Evolutionary conservation across 2,113 vertebrate genomes (phyloP), one percentile per base, ranked within the genome.

Genomic region (Toxotes jaculatrix): DNA sequence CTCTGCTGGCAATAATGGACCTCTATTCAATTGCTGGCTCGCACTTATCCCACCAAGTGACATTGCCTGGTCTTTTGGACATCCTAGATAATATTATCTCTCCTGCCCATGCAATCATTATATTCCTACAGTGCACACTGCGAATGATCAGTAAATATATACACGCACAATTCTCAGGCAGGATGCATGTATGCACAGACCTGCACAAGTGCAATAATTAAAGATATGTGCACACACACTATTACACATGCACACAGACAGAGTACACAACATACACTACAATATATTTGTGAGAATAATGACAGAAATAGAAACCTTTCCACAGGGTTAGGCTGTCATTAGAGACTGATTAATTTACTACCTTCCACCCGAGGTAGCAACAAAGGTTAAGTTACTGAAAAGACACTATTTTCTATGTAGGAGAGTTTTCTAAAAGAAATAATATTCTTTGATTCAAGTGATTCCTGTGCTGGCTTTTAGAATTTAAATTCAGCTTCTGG

Each of bases 1-100:
- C 83, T 84, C 75, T 69, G 77, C 82, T 83, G 86, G 79, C 83
- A 89, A 88, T 93, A 92, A 91, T 88, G 67, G 68, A 87, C 85
- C 69, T 84, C 80, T 75, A 84, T 90, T 93, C 83, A 90, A 84
- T 75, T 75, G 74, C 71, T 79, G 74, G 61, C 84, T 82, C 78
- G 85, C 71, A 78, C 82, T 88, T 80, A 86, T 70, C 67, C 80
- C 60, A 74, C 75, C 79, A 70, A 86, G 85, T 84, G 83, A 82
- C 79, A 87, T 47, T 55, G 75, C 71, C 71, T 74, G 69, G 76
- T 78, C 80, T 80, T 85, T 87, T 83, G 88, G 82, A 86, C 89
- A 82, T 84, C 77, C 69, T 60, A 56, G 82, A 88, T 86, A 87
- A 88, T 84, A 77, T 55, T 87, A 85, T 88, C 83, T 83, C 64